phyloP scores from a whole-genome alignment of 1,140 invertebrate species.

The Brachionus paranguensis region DNA sequence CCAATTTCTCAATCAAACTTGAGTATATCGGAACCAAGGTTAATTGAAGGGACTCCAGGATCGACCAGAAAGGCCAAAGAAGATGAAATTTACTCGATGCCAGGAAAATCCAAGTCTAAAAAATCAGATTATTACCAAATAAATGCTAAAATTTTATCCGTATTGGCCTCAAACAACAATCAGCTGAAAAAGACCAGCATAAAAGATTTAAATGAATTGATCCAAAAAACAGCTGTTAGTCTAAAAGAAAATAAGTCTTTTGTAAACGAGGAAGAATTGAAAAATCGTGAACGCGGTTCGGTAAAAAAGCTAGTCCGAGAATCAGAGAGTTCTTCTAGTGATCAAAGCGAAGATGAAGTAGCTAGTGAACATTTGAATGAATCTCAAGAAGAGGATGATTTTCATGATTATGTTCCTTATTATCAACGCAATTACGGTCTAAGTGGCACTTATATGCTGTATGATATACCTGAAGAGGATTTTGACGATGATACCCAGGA shows the following conservation, averaged over 20 bases:
- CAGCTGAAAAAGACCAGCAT: neutral
- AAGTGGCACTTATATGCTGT: neutral
- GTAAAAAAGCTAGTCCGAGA: neutral
- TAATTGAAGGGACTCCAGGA: neutral
- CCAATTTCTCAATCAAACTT: neutral
- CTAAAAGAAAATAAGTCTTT: neutral
- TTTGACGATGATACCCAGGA: neutral
- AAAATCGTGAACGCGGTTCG: neutral
- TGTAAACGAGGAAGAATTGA: neutral
- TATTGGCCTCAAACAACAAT: neutral
- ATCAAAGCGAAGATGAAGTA: neutral
- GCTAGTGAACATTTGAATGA: neutral
- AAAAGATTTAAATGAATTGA: slow-evolving; percentile 11
- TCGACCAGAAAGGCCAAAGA: neutral
- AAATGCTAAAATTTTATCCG: slow-evolving; percentile 2
- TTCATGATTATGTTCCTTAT: slow-evolving; percentile 2
- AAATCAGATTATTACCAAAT: slow-evolving; percentile 30
- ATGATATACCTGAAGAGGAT: slow-evolving; percentile 32
- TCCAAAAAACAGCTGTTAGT: neutral
- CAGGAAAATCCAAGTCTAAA: neutral
- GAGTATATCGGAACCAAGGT: neutral
- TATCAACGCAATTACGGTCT: slow-evolving; percentile 8
- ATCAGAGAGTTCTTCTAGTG: slow-evolving; percentile 15
- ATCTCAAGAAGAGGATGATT: neutral
- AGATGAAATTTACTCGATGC: neutral